These are phyloP conservation scores for Diplodus sargus DNA, from an alignment of 2,797 vertebrate species.

Conservation along the genomic window DNA sequence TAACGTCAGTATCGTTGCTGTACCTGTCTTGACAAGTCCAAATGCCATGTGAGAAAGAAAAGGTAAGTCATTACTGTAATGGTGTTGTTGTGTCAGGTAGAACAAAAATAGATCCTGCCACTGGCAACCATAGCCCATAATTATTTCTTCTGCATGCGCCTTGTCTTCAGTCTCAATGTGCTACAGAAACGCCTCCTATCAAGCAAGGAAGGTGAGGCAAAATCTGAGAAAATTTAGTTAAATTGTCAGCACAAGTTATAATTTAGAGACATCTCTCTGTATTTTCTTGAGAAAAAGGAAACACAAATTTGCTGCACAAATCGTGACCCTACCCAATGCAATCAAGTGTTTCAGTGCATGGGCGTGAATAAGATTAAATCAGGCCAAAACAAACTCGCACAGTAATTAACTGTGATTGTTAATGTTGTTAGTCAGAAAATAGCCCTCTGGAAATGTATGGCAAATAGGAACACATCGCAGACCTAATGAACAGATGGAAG, in stretches of 20 bases:
- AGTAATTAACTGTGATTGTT: slow-evolving; percentile 27
- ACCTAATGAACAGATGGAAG: not conserved
- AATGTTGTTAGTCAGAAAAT: slow-evolving; percentile 27
- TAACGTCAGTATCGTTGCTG: no score
- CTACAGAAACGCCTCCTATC: not conserved
- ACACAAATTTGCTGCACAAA: no score
- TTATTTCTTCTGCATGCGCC: not conserved
- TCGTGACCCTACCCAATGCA: no score
- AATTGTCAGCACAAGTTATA: not conserved
- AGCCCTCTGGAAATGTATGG: not conserved
- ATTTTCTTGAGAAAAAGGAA: no score
- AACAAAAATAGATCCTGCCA: not conserved
- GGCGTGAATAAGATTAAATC: slow-evolving; percentile 15
- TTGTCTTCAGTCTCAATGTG: not conserved
- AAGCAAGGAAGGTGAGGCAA: no score
- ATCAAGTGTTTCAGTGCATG: not conserved
- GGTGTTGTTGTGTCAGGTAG: not conserved
- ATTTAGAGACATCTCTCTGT: not conserved
- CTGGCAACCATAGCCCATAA: not conserved
- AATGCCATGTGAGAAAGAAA: no score
- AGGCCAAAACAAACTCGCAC: slow-evolving; percentile 1
- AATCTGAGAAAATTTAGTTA: no score
- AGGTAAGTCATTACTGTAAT: no score
- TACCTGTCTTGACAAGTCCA: no score
- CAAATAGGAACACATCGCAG: not conserved